phyloP scores from a whole-genome alignment of 2,888 invertebrate species.

The Exephanes ischioxanthus region DNA sequence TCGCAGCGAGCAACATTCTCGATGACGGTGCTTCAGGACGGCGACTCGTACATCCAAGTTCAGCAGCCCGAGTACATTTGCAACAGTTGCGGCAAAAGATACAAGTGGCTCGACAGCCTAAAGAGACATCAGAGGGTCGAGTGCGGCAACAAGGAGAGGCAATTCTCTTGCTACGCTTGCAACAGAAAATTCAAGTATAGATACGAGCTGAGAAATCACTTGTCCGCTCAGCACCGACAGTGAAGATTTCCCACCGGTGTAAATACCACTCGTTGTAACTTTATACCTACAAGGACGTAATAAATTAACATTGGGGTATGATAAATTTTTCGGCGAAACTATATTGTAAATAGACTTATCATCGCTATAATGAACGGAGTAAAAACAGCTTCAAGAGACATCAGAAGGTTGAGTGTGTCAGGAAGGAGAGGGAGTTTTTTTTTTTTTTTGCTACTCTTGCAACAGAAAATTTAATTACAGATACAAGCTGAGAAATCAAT shows the following conservation, averaged over 20 bases:
- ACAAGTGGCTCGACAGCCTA: constrained; percentile 84
- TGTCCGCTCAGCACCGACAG: constrained; percentile 74
- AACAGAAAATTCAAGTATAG: constrained; percentile 84
- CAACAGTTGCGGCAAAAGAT: constrained; percentile 81
- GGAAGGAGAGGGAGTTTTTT: constrained; percentile 82
- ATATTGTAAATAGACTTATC: not conserved
- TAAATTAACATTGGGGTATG: constrained; percentile 1
- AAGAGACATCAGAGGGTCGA: constrained; percentile 85
- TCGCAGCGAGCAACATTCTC: constrained; percentile 40
- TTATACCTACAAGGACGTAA: constrained; percentile 5
- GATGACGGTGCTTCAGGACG: constrained; percentile 26
- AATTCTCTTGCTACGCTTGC: constrained; percentile 83
- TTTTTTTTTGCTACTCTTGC: constrained; percentile 83
- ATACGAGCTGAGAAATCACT: constrained; percentile 83
- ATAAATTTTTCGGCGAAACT: not conserved
- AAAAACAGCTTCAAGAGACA: constrained; percentile 83
- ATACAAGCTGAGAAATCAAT: constrained; percentile 83
- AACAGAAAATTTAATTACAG: constrained; percentile 84
- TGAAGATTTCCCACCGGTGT: constrained; percentile 18
- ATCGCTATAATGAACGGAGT: not conserved
- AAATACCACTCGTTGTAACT: not conserved
- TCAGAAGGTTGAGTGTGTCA: constrained; percentile 85
- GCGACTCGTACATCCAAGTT: constrained; percentile 44
- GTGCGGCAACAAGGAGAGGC: constrained; percentile 84
- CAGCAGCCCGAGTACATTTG: constrained; percentile 76